Evolutionary conservation across 2,888 invertebrate genomes (phyloP), one percentile per base, ranked within the genome.

Genomic region (Chalcosyrphus nemorum): DNA sequence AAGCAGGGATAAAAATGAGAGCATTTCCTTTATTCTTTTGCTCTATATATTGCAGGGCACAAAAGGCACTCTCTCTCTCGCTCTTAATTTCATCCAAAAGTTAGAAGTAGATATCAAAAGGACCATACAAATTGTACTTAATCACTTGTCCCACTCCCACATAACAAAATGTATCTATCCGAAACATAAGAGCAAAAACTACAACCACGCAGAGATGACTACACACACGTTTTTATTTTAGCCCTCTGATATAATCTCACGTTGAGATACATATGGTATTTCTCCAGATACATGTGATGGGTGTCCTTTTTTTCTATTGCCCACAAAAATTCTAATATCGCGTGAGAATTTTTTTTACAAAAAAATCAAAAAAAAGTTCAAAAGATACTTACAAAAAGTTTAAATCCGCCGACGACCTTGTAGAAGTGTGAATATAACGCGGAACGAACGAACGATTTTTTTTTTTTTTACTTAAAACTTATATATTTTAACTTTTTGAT

Each of bases 331-430:
- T n/a, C n/a, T n/a, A n/a, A n/a, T n/a, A n/a, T 63, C 47, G 56
- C 59, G 72, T 81, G 43, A 65, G 35, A 17, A 61, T 35, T 19
- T 63, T 11, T 15, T 32, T 19, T 24, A 19, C 21, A 71, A 65
- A 54, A 45, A 56, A 61, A 54, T 32, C 47, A 56, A 78, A 59
- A 54, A 57, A 13, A 17, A 27, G 50, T 32, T n/a, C n/a, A n/a
- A n/a, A n/a, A n/a, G n/a, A 41, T 82, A 89, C 89, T 89, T 88
- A 89, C 89, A 89, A 90, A 88, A 88, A 88, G 88, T 87, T 90
- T 90, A 87, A 89, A 89, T 89, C 89, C 88, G 87, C 89, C 88
- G 89, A 89, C 89, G 89, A 89, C 88, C 88, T 89, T 90, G 88
- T 86, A 86, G 81, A 86, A 86, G 86, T 81, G 84, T 71, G 80